phyloP scores from a whole-genome alignment of 2,113 vertebrate genomes.

The Epinephelus cyanopodus region DNA sequence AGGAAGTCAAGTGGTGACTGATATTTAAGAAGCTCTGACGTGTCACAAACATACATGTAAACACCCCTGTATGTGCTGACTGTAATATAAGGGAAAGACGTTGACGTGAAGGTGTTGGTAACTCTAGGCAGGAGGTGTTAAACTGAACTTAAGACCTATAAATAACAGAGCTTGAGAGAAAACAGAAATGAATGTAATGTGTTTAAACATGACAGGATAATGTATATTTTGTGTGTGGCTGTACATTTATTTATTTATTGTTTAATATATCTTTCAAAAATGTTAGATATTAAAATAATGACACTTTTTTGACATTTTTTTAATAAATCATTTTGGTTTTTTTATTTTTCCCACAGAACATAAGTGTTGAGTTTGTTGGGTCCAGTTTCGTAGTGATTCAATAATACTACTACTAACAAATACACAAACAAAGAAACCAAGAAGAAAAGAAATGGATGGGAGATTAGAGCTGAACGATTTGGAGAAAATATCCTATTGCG shows the following conservation, averaged over 20 bases:
- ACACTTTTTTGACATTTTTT: neutral
- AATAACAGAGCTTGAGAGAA: neutral
- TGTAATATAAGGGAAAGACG: neutral
- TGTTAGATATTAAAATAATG: too few relatives aligned
- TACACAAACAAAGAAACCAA: too few relatives aligned
- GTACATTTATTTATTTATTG: too few relatives aligned
- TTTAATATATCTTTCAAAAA: neutral
- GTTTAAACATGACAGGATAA: too few relatives aligned
- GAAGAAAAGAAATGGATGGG: too few relatives aligned
- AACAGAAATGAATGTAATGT: too few relatives aligned
- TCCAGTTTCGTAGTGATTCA: too few relatives aligned
- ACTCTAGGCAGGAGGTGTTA: neutral
- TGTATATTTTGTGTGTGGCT: neutral
- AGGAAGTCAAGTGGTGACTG: slow-evolving; percentile 3
- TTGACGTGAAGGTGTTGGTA: neutral
- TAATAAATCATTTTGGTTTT: neutral
- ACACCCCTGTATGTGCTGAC: neutral
- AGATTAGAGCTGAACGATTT: too few relatives aligned
- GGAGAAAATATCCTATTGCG: too few relatives aligned
- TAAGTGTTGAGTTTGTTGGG: too few relatives aligned
- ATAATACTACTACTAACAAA: too few relatives aligned
- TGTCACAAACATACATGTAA: neutral
- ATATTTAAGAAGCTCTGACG: slow-evolving; percentile 41
- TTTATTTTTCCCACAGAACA: neutral
- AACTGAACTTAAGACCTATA: neutral